These are phyloP conservation scores for Apocheima hispidaria DNA, from an alignment of 2,888 invertebrate genomes.

Conservation along the genomic window DNA sequence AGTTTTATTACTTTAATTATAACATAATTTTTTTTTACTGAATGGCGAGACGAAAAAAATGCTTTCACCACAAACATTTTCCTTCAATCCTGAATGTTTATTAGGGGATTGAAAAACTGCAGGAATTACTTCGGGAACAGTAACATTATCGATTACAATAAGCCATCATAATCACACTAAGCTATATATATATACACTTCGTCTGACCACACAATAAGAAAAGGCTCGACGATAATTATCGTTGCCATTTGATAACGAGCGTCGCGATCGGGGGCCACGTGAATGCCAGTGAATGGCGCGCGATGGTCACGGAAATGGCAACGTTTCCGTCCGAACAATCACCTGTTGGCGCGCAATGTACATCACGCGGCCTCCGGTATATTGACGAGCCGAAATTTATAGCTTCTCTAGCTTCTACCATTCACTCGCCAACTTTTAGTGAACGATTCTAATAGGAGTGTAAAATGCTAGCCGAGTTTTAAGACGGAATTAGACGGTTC, in stretches of 20 bases:
- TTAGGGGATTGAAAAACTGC: not conserved
- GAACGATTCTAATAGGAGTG: not conserved
- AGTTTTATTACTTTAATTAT: no score
- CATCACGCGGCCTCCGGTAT: constrained; percentile 38
- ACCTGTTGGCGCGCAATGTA: constrained; percentile 49
- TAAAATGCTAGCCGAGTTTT: not conserved
- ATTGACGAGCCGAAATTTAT: constrained; percentile 44
- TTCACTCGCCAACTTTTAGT: constrained; percentile 11
- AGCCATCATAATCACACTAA: not conserved
- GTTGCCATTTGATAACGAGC: constrained; percentile 62
- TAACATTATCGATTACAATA: not conserved
- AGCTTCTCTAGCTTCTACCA: constrained; percentile 20
- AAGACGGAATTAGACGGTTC: no score
- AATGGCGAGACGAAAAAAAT: no score
- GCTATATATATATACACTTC: constrained; percentile 24
- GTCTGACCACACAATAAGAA: constrained; percentile 30
- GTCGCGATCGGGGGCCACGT: constrained; percentile 50
- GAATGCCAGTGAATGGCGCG: constrained; percentile 61
- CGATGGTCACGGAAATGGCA: constrained; percentile 73
- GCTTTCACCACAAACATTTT: no score
- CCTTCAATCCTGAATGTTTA: no score
- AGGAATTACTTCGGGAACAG: not conserved
- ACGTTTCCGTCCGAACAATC: constrained; percentile 77
- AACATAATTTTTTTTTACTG: no score
- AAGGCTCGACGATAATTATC: constrained; percentile 58